phyloP scores from a whole-genome alignment of 2,113 vertebrate genomes.

The Sebastes fasciatus region DNA sequence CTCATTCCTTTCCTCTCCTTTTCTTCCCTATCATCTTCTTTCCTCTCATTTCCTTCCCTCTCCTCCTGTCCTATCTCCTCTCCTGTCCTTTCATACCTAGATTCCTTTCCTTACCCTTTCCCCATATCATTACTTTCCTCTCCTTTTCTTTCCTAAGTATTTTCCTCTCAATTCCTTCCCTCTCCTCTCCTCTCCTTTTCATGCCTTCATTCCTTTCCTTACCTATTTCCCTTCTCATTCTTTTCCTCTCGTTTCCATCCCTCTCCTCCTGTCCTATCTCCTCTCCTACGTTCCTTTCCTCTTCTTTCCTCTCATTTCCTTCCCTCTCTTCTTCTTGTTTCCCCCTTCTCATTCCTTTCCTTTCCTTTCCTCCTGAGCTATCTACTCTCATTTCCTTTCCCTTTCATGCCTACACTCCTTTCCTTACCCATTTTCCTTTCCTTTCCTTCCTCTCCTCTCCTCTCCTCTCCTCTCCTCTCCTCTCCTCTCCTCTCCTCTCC shows the following conservation, averaged over 20 bases:
- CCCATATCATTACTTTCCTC: neutral
- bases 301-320: conserved; percentile 31
- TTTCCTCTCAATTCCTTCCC: neutral
- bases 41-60: neutral
- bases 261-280: neutral
- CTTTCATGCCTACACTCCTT: no score
- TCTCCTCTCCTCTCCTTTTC: neutral
- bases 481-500: no score
- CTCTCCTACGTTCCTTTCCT: neutral
- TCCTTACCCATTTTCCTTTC: conserved; percentile 11
- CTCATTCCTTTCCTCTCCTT: conserved; percentile 23
- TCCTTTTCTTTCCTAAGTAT: neutral
- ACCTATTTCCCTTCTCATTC: neutral
- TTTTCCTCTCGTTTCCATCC: neutral
- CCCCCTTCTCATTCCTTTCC: neutral
- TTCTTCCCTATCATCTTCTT: neutral
- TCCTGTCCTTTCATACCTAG: neutral
- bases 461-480: no score
- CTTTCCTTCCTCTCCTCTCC: conserved; percentile 12
- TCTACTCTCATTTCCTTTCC: neutral
- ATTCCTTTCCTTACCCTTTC: neutral
- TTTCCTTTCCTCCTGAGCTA: neutral
- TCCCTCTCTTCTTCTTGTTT: neutral
- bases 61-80: neutral
- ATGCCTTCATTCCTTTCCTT: neutral